Evolutionary conservation across 30 jellyfish, hydroid and myxozoan genomes (phyloP).

Genomic region (Pseudorhiza aurosa): DNA sequence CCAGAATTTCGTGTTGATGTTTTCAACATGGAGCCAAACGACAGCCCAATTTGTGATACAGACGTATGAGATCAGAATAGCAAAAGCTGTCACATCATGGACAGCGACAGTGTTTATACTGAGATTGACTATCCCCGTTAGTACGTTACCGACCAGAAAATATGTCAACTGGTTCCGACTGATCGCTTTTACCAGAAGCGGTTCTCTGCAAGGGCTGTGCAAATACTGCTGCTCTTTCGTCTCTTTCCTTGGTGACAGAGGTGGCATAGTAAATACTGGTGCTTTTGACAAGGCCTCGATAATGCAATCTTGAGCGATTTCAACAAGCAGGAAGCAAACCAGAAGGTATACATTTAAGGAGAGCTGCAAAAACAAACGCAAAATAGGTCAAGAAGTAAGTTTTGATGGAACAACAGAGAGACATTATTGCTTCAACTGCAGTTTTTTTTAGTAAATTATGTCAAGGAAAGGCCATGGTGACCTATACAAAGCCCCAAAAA

Average conservation of each 20-base stretch:
- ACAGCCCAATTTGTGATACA: conserved; percentile 10
- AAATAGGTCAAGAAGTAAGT: too few species aligned
- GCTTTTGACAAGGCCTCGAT: background rate
- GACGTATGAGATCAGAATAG: conserved; percentile 16
- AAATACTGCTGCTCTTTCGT: background rate
- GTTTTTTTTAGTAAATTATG: too few species aligned
- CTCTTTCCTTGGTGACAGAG: conserved; percentile 33
- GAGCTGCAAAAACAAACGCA: conserved; percentile 13
- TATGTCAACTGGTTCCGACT: conserved; percentile 66
- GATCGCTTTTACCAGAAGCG: conserved; percentile 68
- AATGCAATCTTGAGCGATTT: conserved; percentile 44
- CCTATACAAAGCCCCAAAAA: too few species aligned
- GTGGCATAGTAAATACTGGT: background rate
- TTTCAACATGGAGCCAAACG: conserved; percentile 4
- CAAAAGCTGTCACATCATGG: conserved; percentile 17
- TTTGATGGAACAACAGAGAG: too few species aligned
- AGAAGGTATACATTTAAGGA: conserved; percentile 58
- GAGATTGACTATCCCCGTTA: conserved; percentile 81
- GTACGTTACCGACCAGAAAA: conserved; percentile 75
- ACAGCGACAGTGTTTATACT: conserved; percentile 47
- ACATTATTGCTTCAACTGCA: too few species aligned
- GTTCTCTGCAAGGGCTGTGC: background rate
- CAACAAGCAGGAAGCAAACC: conserved; percentile 42
- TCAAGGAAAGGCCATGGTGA: too few species aligned
- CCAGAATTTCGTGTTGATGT: conserved; percentile 65